Evolutionary conservation across 2,797 vertebrate species (phyloP).

Genomic region (Falco concolor): DNA sequence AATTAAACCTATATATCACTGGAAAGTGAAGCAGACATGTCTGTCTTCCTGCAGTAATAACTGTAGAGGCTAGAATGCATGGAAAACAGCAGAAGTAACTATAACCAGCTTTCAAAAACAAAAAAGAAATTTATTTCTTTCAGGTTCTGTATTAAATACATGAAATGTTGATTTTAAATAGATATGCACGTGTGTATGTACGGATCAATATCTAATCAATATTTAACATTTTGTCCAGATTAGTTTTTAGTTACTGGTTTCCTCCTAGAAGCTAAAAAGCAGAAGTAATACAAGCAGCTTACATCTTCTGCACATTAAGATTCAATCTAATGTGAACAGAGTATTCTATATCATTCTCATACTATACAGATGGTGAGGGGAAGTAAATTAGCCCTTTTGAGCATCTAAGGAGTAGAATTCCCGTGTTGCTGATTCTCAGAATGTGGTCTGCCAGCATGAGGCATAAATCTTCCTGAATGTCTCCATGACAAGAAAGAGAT

Average conservation of each 20-base stretch:
- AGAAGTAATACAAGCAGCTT: neutral
- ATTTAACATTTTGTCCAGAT: neutral
- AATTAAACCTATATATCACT: neutral
- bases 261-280: neutral
- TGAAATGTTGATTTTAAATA: neutral
- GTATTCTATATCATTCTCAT: neutral
- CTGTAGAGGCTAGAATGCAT: neutral
- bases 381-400: neutral
- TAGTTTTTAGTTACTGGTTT: neutral
- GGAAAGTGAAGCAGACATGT: neutral
- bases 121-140: neutral
- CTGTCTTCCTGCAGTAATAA: neutral
- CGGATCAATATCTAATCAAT: neutral
- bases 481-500: neutral
- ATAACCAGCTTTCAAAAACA: neutral
- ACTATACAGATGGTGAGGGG: neutral
- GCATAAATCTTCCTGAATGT: neutral
- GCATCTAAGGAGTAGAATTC: neutral
- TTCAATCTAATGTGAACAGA: neutral
- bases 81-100: neutral
- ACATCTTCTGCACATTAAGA: neutral
- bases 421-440: neutral
- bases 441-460: neutral
- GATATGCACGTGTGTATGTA: accelerated
- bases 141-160: neutral